Evolutionary conservation across 1,140 invertebrate genomes (phyloP).

Genomic region (Diabrotica undecimpunctata): DNA sequence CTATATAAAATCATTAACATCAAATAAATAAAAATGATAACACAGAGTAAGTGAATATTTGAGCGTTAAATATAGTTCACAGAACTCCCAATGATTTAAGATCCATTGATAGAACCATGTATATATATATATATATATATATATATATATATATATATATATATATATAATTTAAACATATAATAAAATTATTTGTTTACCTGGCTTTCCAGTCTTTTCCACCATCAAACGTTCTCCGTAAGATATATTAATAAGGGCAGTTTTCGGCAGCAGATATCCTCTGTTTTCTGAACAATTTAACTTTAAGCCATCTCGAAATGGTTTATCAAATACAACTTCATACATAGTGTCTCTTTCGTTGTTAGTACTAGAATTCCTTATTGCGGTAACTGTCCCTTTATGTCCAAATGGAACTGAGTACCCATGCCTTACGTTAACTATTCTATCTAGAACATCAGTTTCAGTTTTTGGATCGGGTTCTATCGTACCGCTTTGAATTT

Average conservation of each 20-base stretch:
- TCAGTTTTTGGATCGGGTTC: constrained; percentile 63
- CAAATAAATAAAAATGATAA: too few species aligned
- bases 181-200: constrained; percentile 19
- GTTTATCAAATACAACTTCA: constrained; percentile 74
- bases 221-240: constrained; percentile 51
- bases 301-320: constrained; percentile 64
- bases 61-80: too few species aligned
- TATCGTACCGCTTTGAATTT: constrained; percentile 52
- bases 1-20: too few species aligned
- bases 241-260: constrained; percentile 61
- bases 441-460: constrained; percentile 75
- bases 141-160: too few species aligned
- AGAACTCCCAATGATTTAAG: too few species aligned
- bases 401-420: constrained; percentile 77
- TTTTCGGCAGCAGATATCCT: constrained; percentile 53
- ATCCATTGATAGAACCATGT: too few species aligned
- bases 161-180: too few species aligned
- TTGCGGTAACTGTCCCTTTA: constrained; percentile 77
- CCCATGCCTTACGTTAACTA: constrained; percentile 70
- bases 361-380: constrained; percentile 52
- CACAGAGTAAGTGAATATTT: too few species aligned
- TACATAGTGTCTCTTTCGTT: constrained; percentile 57
- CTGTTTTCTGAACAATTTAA: constrained; percentile 53
- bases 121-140: too few species aligned
- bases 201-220: constrained; percentile 42